Base-by-base conservation (phyloP, 2,113 vertebrate species). In the Spilogale gracilis region DNA sequence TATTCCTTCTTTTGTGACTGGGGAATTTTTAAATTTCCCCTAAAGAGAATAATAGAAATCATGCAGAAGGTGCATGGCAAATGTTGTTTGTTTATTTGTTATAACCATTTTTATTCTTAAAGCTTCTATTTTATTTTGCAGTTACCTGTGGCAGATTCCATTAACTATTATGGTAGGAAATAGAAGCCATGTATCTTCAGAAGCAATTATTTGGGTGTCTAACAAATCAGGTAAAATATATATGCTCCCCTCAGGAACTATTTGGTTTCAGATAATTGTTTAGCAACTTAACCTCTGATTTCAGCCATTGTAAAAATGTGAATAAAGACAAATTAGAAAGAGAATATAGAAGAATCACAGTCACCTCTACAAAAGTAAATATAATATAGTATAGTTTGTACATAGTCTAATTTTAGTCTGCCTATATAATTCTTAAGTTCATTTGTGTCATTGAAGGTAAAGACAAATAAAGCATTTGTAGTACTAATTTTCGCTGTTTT, bases 161-260 rank as follows among this genome's bases (percentile, higher is more conserved):
- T 98, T 99, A 99, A 99, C 99, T 71, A 99, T 99, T 95, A 99
- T 99, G 69, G 98, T 99, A 98, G 99, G 99, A 99, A 99, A 99
- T 98, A 98, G 98, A 92, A 99, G 99, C 97, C 97, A 99, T 93
- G 98, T 99, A 96, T 99, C 99, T 97, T 97, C 99, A 96, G 99
- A 99, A 98, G 98, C 98, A 97, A 99, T 99, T 99, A 99, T 99
- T 98, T 99, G 99, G 99, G 99, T 99, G 99, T 99, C 99, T 99
- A 99, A 99, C 99, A 99, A 98, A 99, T 99, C 99, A 99, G 99
- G 99, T 99, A 99, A 99, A 98, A 98, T 78, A 98, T 97, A 98
- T 98, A 98, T 98, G 98, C 97, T 98, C 92, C 89, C 96, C 97
- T 8, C 92, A 98, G 97, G 95, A 97, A 98, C 97, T 95, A 96